Percentiles rank a stretch among this genome's conserved stretches.
Conservation (phyloP, 1,140 invertebrate species). For the Dendroctonus valens region DNA sequence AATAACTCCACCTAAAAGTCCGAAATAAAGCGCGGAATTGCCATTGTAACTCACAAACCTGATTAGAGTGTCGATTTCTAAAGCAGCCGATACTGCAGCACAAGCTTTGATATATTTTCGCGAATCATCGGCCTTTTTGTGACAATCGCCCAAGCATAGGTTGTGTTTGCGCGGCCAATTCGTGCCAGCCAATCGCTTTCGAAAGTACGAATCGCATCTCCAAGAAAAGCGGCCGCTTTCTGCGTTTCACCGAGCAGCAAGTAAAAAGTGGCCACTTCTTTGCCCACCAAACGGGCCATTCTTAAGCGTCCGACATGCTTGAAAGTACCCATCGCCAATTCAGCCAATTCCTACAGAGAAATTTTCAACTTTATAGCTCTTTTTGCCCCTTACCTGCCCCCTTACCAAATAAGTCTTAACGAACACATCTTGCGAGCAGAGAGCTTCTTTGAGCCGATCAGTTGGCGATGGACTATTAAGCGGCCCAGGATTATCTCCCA, state of each 20-base stretch:
- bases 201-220: constrained; percentile 83
- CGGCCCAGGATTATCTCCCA: constrained; percentile 67
- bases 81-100: constrained; percentile 72
- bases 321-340: constrained; percentile 93
- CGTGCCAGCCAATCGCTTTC: constrained; percentile 82
- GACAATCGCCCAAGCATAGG: constrained; percentile 83
- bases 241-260: constrained; percentile 80
- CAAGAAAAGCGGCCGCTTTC: constrained; percentile 85
- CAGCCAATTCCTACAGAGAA: constrained; percentile 72
- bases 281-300: constrained; percentile 82
- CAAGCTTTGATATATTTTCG: constrained; percentile 73
- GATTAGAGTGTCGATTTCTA: constrained; percentile 69
- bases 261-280: constrained; percentile 88
- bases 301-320: constrained; percentile 89
- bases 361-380: not conserved
- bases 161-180: constrained; percentile 76
- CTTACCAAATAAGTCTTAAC: constrained; percentile 82
- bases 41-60: constrained; percentile 9
- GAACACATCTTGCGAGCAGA: constrained; percentile 87
- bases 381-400: not conserved
- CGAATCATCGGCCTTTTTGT: constrained; percentile 73
- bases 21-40: not conserved
- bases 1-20: constrained; percentile 63
- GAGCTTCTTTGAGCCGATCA: constrained; percentile 84
- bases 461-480: constrained; percentile 66